Evolutionary conservation across 2,888 invertebrate genomes (phyloP), one percentile per base, ranked within the genome.

Genomic region (Andrena dorsata): DNA sequence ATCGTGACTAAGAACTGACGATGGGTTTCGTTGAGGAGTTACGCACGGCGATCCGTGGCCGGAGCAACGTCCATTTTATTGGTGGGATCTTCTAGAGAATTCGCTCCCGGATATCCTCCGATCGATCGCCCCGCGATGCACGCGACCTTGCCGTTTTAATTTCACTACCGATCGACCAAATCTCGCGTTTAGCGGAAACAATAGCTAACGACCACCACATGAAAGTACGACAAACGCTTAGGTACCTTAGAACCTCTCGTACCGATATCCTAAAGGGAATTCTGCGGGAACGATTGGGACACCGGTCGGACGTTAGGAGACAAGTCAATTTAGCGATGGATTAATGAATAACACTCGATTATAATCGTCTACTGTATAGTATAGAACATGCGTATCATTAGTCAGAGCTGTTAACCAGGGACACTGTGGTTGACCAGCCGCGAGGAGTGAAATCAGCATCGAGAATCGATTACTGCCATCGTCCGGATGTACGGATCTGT

Each of bases 311-410:
- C 4, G 58, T 70, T 65, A 81, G 61, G 58, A 80, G 69, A 76
- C 73, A 71, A 83, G 79, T 84, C 83, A 82, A 82, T 84, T 84
- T 82, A 79, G 76, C 61, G 69, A 70, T 23, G 82, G 82, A 68
- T 79, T 49, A 69, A 75, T 70, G 73, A 64, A 65, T 75, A 61
- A 76, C 69, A 78, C 68, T 76, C 58, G 60, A 64, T 26, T 82
- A 83, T 83, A 84, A 79, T 84, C 83, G 79, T 79, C 69, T 72
- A 79, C 53, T 83, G 83, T 83, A 78, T 82, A 83, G 71, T 65
- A 76, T 83, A 79, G 78, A 79, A 56, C 66, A 47, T 69, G 65
- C 73, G 77, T 77, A 75, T 65, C 69, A 51, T 49, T 70, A 76
- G 68, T 68, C 53, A 79, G 26, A 5, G 72, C 56, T 72, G 79